Conservation (phyloP, 2,888 invertebrate species). For the Invenusta paracnida region DNA sequence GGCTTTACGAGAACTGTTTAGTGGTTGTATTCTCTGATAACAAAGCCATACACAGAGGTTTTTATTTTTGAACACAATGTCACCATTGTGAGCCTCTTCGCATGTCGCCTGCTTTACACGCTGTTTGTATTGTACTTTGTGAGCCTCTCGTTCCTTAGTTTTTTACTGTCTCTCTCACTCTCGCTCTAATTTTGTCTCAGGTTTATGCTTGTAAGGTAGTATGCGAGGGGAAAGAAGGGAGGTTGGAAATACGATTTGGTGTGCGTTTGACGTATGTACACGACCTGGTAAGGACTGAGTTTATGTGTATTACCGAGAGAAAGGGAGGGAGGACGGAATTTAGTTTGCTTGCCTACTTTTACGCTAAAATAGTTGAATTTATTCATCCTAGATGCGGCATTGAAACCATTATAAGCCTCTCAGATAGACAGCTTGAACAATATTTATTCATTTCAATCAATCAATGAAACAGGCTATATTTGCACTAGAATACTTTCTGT, state of each 20-base stretch:
- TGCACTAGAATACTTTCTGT: constrained; percentile 16
- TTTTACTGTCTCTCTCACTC: neutral
- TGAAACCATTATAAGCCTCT: neutral
- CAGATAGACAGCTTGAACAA: constrained; percentile 19
- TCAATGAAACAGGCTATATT: neutral
- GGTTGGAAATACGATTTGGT: constrained; percentile 1
- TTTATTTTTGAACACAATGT: neutral
- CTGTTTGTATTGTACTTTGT: constrained; percentile 12
- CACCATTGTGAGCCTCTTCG: neutral
- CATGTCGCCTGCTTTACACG: constrained; percentile 13
- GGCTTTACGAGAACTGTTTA: too few relatives aligned
- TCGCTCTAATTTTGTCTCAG: constrained; percentile 14
- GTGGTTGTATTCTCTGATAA: neutral
- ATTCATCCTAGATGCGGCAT: constrained; percentile 8
- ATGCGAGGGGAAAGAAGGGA: neutral
- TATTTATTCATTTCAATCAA: constrained; percentile 29
- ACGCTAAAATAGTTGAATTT: constrained; percentile 11
- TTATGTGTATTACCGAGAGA: neutral
- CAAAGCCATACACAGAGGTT: neutral
- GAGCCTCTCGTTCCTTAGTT: neutral
- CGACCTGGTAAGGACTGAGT: constrained; percentile 6
- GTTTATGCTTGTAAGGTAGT: constrained; percentile 23
- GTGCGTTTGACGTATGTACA: constrained; percentile 18
- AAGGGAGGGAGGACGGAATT: neutral
- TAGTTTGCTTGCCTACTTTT: constrained; percentile 9